phyloP scores from a whole-genome alignment of 2,888 invertebrate species.

The Petrolisthes manimaculis region DNA sequence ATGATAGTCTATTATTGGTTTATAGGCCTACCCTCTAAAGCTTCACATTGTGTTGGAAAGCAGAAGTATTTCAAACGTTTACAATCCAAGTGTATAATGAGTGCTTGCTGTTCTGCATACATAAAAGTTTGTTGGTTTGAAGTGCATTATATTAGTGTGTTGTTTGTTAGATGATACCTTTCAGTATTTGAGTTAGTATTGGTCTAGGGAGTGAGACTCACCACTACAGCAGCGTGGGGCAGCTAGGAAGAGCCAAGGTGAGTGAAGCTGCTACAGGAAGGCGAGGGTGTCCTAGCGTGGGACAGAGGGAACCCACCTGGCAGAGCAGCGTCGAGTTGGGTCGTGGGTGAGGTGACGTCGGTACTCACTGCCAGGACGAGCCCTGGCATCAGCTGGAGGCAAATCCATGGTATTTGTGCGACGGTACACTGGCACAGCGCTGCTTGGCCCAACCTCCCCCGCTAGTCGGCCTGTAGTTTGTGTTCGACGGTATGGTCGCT shows the following conservation, averaged over 20 bases:
- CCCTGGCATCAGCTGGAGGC: conserved; percentile 57
- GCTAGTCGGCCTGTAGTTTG: conserved; percentile 56
- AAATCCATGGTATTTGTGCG: conserved; percentile 65
- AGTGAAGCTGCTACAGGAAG: conserved; percentile 13
- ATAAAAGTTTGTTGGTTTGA: too few species aligned
- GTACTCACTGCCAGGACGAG: conserved; percentile 60
- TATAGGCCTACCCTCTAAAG: too few species aligned
- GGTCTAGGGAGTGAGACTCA: not conserved
- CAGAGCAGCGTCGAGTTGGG: conserved; percentile 57
- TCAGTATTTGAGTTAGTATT: too few species aligned
- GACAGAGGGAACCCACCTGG: conserved; percentile 57
- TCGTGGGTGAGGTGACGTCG: conserved; percentile 59
- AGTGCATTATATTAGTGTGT: too few species aligned
- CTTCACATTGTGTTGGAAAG: too few species aligned
- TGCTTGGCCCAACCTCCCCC: conserved; percentile 26
- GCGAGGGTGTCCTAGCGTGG: not conserved
- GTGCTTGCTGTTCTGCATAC: too few species aligned
- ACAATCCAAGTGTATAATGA: too few species aligned
- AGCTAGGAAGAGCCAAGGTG: conserved; percentile 11
- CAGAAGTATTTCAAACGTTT: too few species aligned
- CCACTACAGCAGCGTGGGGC: not conserved
- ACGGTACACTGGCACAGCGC: conserved; percentile 49
- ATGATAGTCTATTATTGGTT: too few species aligned
- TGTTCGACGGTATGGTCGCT: conserved; percentile 57
- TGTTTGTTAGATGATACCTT: too few species aligned